Evolutionary conservation across 2,888 invertebrate species (phyloP).

Genomic region (Dascillus cervinus): DNA sequence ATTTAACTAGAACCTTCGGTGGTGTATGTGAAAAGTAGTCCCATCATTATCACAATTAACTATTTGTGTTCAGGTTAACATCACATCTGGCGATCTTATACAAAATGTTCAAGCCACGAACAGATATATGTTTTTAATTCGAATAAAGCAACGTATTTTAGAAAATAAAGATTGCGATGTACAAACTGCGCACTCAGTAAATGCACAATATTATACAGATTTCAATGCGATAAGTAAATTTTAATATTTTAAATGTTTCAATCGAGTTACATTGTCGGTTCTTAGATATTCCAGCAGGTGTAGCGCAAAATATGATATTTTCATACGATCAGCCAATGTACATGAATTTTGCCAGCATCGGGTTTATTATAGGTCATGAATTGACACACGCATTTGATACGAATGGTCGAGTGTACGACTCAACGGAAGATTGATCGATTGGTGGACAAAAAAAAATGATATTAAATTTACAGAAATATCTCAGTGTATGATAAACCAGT

Average conservation of each 20-base stretch:
- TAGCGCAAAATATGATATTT: conserved; percentile 1
- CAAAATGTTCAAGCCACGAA: too few species aligned
- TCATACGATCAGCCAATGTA: conserved; percentile 5
- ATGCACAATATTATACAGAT: conserved; percentile 4
- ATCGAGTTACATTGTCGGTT: background rate
- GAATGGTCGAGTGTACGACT: conserved; percentile 1
- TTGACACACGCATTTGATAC: conserved; percentile 4
- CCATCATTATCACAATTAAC: too few species aligned
- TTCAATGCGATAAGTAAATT: conserved; percentile 5
- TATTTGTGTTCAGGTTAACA: too few species aligned
- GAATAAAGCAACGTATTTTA: too few species aligned
- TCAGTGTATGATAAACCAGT: conserved; percentile 2
- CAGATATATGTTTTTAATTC: too few species aligned
- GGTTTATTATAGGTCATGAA: conserved; percentile 6
- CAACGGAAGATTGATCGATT: conserved; percentile 1
- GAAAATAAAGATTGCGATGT: too few species aligned
- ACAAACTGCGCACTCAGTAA: background rate
- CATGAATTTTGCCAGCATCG: conserved; percentile 5
- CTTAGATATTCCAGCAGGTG: conserved; percentile 4
- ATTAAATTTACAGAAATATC: background rate
- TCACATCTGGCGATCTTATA: too few species aligned
- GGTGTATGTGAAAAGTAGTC: conserved; percentile 5
- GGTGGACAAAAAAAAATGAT: background rate
- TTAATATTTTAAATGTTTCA: background rate
- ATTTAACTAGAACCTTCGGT: conserved; percentile 1